Evolutionary conservation across 2,113 vertebrate genomes (phyloP).

Genomic region (Bolborhynchus lineola): DNA sequence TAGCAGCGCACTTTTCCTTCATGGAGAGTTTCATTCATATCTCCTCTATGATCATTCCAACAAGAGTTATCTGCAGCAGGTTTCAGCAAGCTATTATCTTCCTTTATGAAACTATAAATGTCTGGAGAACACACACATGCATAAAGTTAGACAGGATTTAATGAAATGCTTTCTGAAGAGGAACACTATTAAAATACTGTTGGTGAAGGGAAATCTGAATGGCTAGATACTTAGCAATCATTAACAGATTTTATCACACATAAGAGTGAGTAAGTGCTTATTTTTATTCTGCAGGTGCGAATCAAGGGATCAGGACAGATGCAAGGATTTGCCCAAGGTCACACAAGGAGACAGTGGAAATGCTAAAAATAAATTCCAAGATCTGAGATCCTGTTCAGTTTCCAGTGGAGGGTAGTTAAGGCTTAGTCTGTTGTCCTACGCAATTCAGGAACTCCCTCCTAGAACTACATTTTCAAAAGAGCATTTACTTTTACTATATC

Average conservation of each 20-base stretch:
- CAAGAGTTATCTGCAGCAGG: slow-evolving; percentile 85
- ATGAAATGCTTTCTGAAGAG: slow-evolving; percentile 38
- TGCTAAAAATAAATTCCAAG: slow-evolving; percentile 7
- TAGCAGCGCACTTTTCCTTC: slow-evolving; percentile 91
- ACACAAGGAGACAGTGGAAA: slow-evolving; percentile 3
- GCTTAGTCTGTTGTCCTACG: not conserved
- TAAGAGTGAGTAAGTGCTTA: slow-evolving; percentile 39
- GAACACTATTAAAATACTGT: slow-evolving; percentile 40
- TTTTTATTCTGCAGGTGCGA: slow-evolving; percentile 53
- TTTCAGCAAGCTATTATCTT: slow-evolving; percentile 81
- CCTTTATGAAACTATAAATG: slow-evolving; percentile 85
- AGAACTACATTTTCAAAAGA: not conserved
- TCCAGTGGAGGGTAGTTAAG: not conserved
- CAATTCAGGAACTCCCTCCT: not conserved
- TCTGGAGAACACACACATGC: slow-evolving; percentile 76
- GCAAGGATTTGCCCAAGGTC: slow-evolving; percentile 17
- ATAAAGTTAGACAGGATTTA: slow-evolving; percentile 45
- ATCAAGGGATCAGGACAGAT: slow-evolving; percentile 4
- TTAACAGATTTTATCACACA: slow-evolving; percentile 41
- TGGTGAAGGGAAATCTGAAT: slow-evolving; percentile 28
- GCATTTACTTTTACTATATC: not conserved
- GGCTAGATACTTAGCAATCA: slow-evolving; percentile 9
- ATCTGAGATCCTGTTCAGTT: not conserved
- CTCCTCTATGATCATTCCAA: slow-evolving; percentile 91
- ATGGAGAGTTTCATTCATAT: slow-evolving; percentile 87